These are phyloP conservation scores for Amblyopsis rosae DNA, from an alignment of 2,113 vertebrate species.

Conservation along the genomic window DNA sequence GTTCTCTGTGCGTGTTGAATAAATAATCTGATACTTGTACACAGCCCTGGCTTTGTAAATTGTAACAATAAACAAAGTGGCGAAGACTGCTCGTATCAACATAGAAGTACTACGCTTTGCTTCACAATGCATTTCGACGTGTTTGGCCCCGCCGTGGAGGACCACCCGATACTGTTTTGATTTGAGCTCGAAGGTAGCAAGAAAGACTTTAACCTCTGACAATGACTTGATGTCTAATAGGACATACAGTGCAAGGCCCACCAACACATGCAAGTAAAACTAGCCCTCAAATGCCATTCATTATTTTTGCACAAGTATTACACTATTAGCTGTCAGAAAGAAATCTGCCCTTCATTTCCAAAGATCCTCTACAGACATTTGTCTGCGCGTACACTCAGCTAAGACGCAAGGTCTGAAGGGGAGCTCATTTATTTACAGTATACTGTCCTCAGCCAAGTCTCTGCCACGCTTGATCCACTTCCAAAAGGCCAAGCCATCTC, in stretches of 20 bases:
- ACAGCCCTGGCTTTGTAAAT: no score
- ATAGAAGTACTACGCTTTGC: no score
- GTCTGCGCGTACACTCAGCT: neutral
- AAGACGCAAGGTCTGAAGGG: neutral
- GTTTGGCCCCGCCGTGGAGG: no score
- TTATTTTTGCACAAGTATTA: neutral
- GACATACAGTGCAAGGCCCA: neutral
- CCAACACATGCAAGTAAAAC: neutral
- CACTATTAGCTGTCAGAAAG: neutral
- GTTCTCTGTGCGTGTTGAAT: no score
- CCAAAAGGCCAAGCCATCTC: constrained; percentile 30
- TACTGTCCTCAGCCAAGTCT: neutral
- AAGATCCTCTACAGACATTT: neutral
- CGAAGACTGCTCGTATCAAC: no score
- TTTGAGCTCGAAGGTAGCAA: no score
- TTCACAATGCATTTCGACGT: no score
- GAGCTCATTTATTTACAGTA: constrained; percentile 7
- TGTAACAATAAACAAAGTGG: no score
- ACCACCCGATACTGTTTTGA: no score
- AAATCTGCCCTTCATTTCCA: neutral
- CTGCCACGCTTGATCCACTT: neutral
- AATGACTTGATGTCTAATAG: constrained; percentile 35
- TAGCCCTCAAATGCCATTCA: neutral
- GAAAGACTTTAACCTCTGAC: constrained; percentile 11
- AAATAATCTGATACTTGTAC: no score